phyloP scores from a whole-genome alignment of 2,797 vertebrate genomes.

The Peromyscus nudipes region DNA sequence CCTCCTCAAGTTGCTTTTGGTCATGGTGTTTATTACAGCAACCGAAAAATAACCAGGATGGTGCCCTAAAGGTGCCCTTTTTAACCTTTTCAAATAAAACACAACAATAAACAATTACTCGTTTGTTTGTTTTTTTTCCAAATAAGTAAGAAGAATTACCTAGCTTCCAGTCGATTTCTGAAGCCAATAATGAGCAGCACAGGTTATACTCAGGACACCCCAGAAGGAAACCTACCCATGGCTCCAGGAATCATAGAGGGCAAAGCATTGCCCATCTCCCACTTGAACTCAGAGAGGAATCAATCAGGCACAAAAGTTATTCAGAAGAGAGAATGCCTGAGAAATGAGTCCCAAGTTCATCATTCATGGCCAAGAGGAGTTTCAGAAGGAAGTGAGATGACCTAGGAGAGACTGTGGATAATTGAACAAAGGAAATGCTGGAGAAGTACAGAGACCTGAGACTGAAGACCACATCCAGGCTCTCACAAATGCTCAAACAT shows the following conservation, averaged over 20 bases:
- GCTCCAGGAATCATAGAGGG: neutral
- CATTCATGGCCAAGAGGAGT: neutral
- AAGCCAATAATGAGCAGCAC: neutral
- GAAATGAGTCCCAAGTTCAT: neutral
- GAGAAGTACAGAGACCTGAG: neutral
- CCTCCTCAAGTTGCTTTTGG: too few species aligned
- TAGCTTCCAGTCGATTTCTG: neutral
- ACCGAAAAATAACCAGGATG: too few species aligned
- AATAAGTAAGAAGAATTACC: neutral
- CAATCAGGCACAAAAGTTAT: neutral
- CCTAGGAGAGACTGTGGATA: neutral
- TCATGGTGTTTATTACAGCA: neutral
- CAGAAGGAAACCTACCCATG: neutral
- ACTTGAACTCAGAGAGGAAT: neutral
- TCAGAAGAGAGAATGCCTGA: neutral
- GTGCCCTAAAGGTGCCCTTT: neutral
- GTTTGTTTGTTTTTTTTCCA: neutral
- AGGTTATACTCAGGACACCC: neutral
- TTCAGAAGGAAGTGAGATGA: neutral
- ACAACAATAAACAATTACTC: neutral
- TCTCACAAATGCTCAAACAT: neutral
- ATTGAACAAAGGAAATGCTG: neutral
- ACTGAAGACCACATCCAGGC: neutral
- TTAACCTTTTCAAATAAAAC: conserved; percentile 27
- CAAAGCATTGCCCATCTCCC: neutral